Evolutionary conservation across 2,113 vertebrate species (phyloP), one percentile per base, ranked within the genome.

Genomic region (Pelodiscus sinensis): DNA sequence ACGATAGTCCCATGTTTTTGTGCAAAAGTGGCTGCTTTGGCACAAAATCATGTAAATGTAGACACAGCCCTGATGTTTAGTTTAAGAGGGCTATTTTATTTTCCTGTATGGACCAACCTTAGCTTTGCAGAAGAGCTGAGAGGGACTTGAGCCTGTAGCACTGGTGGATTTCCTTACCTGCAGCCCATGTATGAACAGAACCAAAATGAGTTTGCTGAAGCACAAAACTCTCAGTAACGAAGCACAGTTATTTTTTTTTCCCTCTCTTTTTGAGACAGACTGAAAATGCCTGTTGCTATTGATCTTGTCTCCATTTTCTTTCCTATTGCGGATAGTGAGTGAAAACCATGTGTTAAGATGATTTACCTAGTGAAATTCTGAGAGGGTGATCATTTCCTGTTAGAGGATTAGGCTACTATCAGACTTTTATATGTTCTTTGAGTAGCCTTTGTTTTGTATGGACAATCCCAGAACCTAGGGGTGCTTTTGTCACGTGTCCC

Each of bases 151-250:
- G 62, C n/a, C 54, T 25, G 29, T 27, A 31, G 78, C 84, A 9
- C 3, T 0, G 2, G n/a, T 5, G 50, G 81, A 7, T 27, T 24
- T 58, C 68, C 11, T 57, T 5, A 8, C 57, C 2, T 0, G 27
- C 9, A 8, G 31, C 1, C 50, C 12, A 0, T 0, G 5, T 2
- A 44, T 60, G 8, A 0, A 9, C 55, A 54, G 9, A 4, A 51
- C 35, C 4, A 27, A 0, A 38, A 14, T 22, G 2, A 0, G 0
- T 27, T 14, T 77, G 50, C 73, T 77, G 38, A 38, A 50, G 38
- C 73, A 65, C 79, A 11, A 71, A 35, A 71, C 35, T 35, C 65
- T 35, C 16, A 71, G 31, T 14, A 1, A 55, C 2, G 3, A 3
- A 0, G 13, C 1, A 0, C 65, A 3, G 3, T 24, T 7, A 1